These are phyloP conservation scores for Xestia c-nigrum DNA, from an alignment of 2,888 invertebrate species.

Conservation along the genomic window DNA sequence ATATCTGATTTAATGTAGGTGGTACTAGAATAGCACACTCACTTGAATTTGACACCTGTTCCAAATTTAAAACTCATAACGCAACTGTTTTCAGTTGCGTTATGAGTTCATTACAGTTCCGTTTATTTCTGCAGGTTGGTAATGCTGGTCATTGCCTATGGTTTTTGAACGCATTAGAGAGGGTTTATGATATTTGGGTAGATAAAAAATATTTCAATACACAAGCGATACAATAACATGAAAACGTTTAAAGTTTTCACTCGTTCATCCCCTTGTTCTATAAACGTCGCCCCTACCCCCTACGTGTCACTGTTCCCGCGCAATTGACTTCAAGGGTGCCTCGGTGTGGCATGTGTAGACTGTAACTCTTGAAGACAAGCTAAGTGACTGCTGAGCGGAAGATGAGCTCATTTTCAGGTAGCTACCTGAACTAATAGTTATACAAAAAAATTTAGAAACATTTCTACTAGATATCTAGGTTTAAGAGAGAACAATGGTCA, in stretches of 20 bases:
- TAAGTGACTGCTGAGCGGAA: constrained; percentile 6
- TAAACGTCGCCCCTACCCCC: constrained; percentile 69
- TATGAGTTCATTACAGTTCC: no score
- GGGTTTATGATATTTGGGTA: no score
- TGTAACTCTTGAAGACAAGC: constrained; percentile 6
- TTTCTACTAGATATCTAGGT: not conserved
- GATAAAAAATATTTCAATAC: not conserved
- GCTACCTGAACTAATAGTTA: not conserved
- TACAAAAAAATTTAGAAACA: not conserved
- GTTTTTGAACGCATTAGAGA: no score
- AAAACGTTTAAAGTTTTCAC: constrained; percentile 31
- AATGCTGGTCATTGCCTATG: no score
- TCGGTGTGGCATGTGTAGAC: constrained; percentile 27
- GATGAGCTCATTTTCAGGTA: not conserved
- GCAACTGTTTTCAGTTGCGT: no score
- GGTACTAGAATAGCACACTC: no score
- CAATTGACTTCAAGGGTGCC: constrained; percentile 55
- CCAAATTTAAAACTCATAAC: no score
- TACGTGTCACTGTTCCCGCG: constrained; percentile 57
- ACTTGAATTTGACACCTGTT: no score
- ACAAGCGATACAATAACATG: constrained; percentile 20
- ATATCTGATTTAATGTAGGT: no score
- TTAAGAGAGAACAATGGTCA: no score
- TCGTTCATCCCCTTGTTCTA: constrained; percentile 69
- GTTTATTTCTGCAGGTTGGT: no score